These are phyloP conservation scores for Cancer borealis DNA, from an alignment of 2,888 invertebrate species.

Conservation along the genomic window DNA sequence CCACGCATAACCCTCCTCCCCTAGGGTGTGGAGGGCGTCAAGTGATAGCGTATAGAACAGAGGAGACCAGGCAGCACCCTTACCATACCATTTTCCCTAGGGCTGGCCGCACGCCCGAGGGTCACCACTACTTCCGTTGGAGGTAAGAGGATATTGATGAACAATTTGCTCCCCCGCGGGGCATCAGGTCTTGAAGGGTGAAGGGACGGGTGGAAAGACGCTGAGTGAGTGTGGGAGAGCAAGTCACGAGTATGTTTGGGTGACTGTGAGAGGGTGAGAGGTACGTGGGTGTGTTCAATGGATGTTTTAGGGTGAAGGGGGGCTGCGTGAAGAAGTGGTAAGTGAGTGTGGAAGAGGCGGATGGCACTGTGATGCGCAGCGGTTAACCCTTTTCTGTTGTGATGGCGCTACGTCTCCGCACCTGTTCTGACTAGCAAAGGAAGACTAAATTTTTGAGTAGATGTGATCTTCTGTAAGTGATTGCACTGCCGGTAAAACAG, in stretches of 20 bases:
- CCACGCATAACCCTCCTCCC: constrained; percentile 22
- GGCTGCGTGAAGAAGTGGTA: background rate
- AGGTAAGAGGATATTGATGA: constrained; percentile 10
- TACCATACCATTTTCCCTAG: background rate
- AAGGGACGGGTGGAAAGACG: background rate
- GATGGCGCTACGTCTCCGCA: no score
- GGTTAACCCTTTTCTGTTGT: background rate
- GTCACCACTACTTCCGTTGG: background rate
- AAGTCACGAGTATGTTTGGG: background rate
- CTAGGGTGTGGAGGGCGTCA: background rate
- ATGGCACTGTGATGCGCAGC: background rate
- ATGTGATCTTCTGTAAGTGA: background rate
- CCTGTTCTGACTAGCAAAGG: background rate
- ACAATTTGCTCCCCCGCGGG: background rate
- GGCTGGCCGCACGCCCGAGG: background rate
- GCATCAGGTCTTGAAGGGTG: background rate
- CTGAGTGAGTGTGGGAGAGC: background rate
- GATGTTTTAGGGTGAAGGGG: background rate
- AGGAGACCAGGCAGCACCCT: background rate
- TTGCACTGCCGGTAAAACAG: background rate
- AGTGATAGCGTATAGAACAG: background rate
- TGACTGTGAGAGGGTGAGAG: background rate
- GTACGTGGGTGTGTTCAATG: background rate
- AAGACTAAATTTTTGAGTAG: background rate
- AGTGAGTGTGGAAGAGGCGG: background rate